Evolutionary conservation across 2,113 vertebrate species (phyloP), one percentile per base, ranked within the genome.

Genomic region (Prionailurus bengalensis): DNA sequence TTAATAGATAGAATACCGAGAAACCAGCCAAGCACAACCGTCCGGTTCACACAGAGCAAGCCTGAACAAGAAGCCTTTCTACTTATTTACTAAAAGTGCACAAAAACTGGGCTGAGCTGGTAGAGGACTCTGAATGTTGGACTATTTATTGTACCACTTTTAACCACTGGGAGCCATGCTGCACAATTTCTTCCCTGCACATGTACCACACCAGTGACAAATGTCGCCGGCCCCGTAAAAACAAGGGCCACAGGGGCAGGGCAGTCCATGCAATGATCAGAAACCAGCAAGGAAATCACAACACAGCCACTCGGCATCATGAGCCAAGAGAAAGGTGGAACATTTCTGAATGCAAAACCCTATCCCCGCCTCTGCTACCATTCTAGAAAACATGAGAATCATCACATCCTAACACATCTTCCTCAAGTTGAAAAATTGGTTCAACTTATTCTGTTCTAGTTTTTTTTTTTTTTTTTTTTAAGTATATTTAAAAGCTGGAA

Each of bases 1-100:
- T 99, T 99, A 99, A 99, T 99, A 99, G 99, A 99, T 99, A 99
- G 99, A 99, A 99, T 99, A 99, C 99, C 99, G 98, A 98, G 97
- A 98, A 99, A 99, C 98, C 99, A 99, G 99, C 99, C 99, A 99
- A 99, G 99, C 99, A 99, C 99, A 99, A 99, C 99, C 99, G 98
- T 98, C 98, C 98, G 94, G 98, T 99, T 99, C 99, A 99, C 99
- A 99, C 98, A 98, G 98, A 99, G 99, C 99, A 99, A 99, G 99
- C 98, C 99, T 98, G 98, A 99, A 99, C 99, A 99, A 99, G 99
- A 99, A 99, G 99, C 98, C 99, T 99, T 99, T 99, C 99, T 99
- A 99, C 99, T 99, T 98, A 98, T 99, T 99, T 98, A 99, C 98
- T 96, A 98, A 98, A 98, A 98, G 98, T 76, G 92, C 97, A 94